These are phyloP conservation scores for Liasis olivaceus DNA, from an alignment of 2,797 vertebrate genomes.

Conservation along the genomic window DNA sequence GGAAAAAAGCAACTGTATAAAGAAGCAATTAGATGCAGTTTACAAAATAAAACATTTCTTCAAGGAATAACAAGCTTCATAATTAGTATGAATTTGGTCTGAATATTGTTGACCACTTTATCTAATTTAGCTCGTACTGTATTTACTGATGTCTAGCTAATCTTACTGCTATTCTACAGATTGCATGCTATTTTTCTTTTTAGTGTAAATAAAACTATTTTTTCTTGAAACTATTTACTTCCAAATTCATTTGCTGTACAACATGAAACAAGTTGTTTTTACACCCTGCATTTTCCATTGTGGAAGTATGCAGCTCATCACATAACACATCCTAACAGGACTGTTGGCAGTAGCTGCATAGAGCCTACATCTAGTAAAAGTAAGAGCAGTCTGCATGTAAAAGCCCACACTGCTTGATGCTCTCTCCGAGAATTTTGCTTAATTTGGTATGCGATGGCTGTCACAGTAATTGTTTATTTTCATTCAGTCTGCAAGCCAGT, in stretches of 20 bases:
- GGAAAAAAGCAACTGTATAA: slow-evolving; percentile 55
- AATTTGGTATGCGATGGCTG: background rate
- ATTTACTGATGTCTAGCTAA: background rate
- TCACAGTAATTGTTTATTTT: background rate
- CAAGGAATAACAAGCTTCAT: slow-evolving; percentile 43
- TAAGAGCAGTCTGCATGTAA: background rate
- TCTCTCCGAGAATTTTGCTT: background rate
- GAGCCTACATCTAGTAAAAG: background rate
- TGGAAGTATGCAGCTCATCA: background rate
- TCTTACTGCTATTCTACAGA: background rate
- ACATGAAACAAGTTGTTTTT: background rate
- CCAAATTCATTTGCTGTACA: background rate
- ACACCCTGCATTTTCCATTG: background rate
- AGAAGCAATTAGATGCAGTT: slow-evolving; percentile 38
- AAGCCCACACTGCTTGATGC: background rate
- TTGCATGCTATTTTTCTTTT: background rate
- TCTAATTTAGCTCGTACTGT: slow-evolving; percentile 6
- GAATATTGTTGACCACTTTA: slow-evolving; percentile 10
- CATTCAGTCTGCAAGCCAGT: background rate
- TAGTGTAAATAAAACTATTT: background rate
- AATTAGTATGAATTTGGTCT: slow-evolving; percentile 40
- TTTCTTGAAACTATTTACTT: background rate
- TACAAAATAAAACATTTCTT: slow-evolving; percentile 48
- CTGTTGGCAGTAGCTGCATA: background rate
- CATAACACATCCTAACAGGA: background rate